Evolutionary conservation across 2,113 vertebrate genomes (phyloP), one percentile per base, ranked within the genome.

Genomic region (Bombycilla garrulus): DNA sequence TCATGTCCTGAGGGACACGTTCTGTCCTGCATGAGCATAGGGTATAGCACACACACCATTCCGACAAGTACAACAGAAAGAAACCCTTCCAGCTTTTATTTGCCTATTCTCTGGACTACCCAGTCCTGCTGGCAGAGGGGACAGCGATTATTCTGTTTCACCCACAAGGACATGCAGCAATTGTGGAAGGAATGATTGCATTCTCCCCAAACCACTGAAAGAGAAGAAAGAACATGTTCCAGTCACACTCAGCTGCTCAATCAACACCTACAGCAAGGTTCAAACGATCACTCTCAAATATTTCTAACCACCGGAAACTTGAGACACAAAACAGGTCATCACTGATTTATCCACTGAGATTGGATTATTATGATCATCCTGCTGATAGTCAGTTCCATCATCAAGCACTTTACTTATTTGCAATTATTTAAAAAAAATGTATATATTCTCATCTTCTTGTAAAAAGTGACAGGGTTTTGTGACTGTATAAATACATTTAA

Each of bases 171-270:
- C 99, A 99, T 99, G 98, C 99, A 99, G 98, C 99, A 99, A 78
- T 99, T 99, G 94, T 99, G 99, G 97, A 99, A 99, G 94, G 99
- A 99, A 97, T 99, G 99, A 96, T 99, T 99, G 97, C 99, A 99
- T 86, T 99, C 99, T 96, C 99, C 99, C 99, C 99, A 99, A 47
- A 99, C 99, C 94, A 99, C 99, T 99, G 97, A 82, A 98, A 98
- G 78, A 98, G 40, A 98, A 92, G 88, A 96, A 85, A 97, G 85
- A 81, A 95, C 58, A 87, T 4, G 11, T 80, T 93, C 64, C 71
- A 95, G 87, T 95, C 95, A 95, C 47, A 47, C 50, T 80, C 58
- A 86, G 51, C 73, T 40, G 20, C 33, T 40, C 67, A 31, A 40
- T 6, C 60, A 73, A 78, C 65, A 78, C 66, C 66, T 64, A 53